Percentiles rank a stretch among this genome's conserved stretches.
Evolutionary conservation across 2,113 vertebrate genomes (phyloP).

Genomic region (Nematolebias whitei): DNA sequence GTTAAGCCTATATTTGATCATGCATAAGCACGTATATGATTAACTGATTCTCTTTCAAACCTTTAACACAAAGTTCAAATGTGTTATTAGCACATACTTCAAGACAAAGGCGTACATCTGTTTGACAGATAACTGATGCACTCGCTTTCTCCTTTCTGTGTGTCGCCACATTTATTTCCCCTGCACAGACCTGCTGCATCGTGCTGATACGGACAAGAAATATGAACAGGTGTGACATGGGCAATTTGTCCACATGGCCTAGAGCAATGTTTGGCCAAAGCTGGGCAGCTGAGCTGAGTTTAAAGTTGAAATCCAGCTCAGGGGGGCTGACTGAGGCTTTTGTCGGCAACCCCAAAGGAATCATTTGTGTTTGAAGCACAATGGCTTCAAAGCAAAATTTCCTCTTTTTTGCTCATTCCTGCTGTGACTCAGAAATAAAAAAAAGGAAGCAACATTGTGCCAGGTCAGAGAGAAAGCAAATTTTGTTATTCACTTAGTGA

Average conservation of each 20-base stretch:
- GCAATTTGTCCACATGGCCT: slow-evolving; percentile 64
- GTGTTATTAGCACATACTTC: not conserved
- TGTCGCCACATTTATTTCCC: slow-evolving; percentile 53
- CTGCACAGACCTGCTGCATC: slow-evolving; percentile 47
- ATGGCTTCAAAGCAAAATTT: slow-evolving; percentile 20
- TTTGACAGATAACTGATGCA: slow-evolving; percentile 55
- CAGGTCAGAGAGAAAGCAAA: slow-evolving; percentile 1
- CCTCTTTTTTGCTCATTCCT: not conserved
- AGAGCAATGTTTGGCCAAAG: slow-evolving; percentile 30
- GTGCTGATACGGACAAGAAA: slow-evolving; percentile 63
- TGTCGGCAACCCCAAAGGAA: slow-evolving; percentile 24
- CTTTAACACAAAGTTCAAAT: not conserved
- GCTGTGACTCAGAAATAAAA: not conserved
- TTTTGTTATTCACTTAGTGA: slow-evolving; percentile 1
- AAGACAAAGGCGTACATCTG: slow-evolving; percentile 17
- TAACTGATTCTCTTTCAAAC: slow-evolving; percentile 5
- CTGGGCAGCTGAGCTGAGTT: slow-evolving; percentile 38
- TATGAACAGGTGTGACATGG: slow-evolving; percentile 56
- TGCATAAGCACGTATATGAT: not conserved
- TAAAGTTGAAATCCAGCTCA: slow-evolving; percentile 47
- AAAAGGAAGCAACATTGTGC: not conserved
- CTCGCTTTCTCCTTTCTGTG: slow-evolving; percentile 34
- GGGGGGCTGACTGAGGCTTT: slow-evolving; percentile 34
- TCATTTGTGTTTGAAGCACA: slow-evolving; percentile 27
- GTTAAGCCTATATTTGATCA: not conserved